A percentile compares a stretch with the other conserved stretches of the same genome.
Conservation (phyloP, 2,113 vertebrate genomes). For the Sphyrna mokarran region DNA sequence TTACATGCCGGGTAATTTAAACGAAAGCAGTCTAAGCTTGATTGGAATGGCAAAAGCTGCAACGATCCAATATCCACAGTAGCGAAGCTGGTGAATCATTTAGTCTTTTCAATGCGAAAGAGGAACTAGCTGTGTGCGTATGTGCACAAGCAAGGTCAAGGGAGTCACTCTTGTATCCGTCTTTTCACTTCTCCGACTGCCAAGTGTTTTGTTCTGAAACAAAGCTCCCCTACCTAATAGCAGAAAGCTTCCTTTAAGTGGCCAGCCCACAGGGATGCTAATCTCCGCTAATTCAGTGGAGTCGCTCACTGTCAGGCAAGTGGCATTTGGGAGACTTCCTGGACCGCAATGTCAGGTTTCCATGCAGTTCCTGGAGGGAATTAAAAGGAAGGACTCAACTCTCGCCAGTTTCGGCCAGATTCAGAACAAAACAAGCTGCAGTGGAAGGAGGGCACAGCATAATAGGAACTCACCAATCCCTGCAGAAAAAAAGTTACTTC, state of each 20-base stretch:
- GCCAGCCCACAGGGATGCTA: background rate
- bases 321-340: conserved; percentile 11
- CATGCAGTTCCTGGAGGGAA: conserved; percentile 1
- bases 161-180: background rate
- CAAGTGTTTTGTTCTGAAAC: conserved; percentile 23
- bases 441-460: background rate
- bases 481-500: background rate
- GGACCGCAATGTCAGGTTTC: conserved; percentile 1
- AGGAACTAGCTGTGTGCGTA: conserved; percentile 1
- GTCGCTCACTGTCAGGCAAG: background rate
- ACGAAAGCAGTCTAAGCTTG: background rate
- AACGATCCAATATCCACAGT: background rate
- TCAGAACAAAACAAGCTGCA: background rate
- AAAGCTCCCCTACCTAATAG: conserved; percentile 22
- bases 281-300: conserved; percentile 23
- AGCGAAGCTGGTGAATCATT: background rate
- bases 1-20: background rate
- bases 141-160: background rate
- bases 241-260: background rate
- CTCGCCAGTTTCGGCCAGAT: background rate
- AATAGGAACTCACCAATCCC: background rate
- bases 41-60: background rate
- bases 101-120: background rate
- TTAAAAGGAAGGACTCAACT: background rate
- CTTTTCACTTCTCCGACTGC: background rate